Base-by-base conservation (phyloP, 2,113 vertebrate genomes). In the Carassius gibelio region DNA sequence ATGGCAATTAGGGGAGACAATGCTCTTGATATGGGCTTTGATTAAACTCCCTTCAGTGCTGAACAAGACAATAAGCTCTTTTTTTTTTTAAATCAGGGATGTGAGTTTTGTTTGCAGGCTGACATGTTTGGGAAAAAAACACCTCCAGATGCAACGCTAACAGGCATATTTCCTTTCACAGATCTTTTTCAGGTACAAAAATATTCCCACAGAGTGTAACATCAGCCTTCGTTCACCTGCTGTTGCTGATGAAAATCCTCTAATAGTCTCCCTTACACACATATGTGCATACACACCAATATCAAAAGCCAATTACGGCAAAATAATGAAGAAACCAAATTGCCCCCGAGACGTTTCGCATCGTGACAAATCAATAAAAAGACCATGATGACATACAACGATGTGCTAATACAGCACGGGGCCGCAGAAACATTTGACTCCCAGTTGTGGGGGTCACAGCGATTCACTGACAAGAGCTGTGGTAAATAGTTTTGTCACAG, bases 261-360 rank as follows among this genome's bases (percentile, higher is more conserved):
- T 71, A 88, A 69, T 34, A 77, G 30, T 8, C 52, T 86, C 50
- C 30, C 79, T 72, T 68, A 87, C 75, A 57, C 82, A 61, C 36
- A 2, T 19, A 7, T 15, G 19, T 4, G 1, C 34, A 1, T 8
- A 5, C 61, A 87, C 57, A 23, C 30, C n/a, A 19, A 74, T 66
- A 38, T 82, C 81, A 91, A 90, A 88, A 87, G 89, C 89, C 89
- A 91, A 93, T 92, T 91, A 94, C 88, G 87, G 87, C 88, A 91
- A 89, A 89, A 91, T 91, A 91, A 93, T 90, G 89, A 90, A 90
- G 82, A 91, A 89, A 91, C 80, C 69, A 92, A 91, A 94, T 92
- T 89, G 91, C 86, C 85, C 92, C 88, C 88, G 78, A 89, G 88
- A 84, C 89, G 85, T 91, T 83, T 92, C 86, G 82, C 62, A 34